Base-by-base conservation (phyloP, 2,113 vertebrate genomes). In the Atherinomorus stipes region DNA sequence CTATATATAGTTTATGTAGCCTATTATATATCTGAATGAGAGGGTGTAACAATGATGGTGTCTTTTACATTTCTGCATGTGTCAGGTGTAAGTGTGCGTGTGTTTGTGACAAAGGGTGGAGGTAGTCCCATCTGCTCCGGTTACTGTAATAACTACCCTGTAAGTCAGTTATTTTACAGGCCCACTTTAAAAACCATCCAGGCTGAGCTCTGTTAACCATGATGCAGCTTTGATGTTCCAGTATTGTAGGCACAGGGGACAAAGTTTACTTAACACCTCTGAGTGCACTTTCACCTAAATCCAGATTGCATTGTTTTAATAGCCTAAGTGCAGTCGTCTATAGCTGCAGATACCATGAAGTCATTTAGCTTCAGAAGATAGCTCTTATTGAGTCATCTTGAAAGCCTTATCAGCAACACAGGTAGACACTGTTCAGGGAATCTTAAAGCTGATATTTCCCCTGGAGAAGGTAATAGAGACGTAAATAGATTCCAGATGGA, bases 151-250 rank as follows among this genome's bases (percentile, higher is more conserved):
- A 23, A 64, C 31, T 2, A 26, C 53, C 40, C 15, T 50, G 22
- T 34, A 21, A 12, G 40, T 51, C 2, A 0, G 53, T 58, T 6
- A 21, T 18, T 80, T 45, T 21, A 63, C 7, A 23, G 19, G 26
- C 25, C 19, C 18, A 63, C 16, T 19, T 63, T 49, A 49, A 34
- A n/a, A 49, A n/a, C 28, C 21, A 26, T 19, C 13, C 18, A 21
- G 13, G 4, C 19, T 78, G 76, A 60, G 60, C 76, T 65, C 25
- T 75, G 56, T 53, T 47, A n/a, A n/a, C n/a, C n/a, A n/a, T n/a
- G n/a, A n/a, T n/a, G n/a, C n/a, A n/a, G n/a, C n/a, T n/a, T n/a
- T n/a, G n/a, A n/a, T n/a, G n/a, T n/a, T n/a, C n/a, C n/a, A n/a
- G 37, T n/a, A n/a, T n/a, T n/a, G n/a, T n/a, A n/a, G n/a, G n/a